phyloP scores from a whole-genome alignment of 2,113 vertebrate genomes.

The Harpagus bidentatus region DNA sequence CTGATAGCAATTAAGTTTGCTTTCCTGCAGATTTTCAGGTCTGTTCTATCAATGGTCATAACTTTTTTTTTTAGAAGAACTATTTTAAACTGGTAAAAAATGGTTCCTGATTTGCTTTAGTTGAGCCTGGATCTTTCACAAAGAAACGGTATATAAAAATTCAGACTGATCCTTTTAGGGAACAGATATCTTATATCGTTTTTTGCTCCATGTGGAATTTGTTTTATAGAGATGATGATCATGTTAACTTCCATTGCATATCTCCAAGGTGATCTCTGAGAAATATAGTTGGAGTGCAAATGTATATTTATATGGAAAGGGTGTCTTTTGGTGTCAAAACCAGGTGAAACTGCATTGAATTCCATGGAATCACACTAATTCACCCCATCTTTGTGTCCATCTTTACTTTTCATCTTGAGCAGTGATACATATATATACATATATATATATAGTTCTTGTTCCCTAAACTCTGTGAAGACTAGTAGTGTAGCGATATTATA shows the following conservation, averaged over 20 bases:
- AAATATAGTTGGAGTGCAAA: conserved; percentile 7
- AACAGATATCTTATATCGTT: not conserved
- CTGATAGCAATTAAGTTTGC: not conserved
- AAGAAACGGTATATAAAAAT: not conserved
- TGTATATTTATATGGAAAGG: not conserved
- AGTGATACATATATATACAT: not conserved
- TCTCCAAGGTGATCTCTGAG: conserved; percentile 34
- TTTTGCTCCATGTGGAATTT: conserved; percentile 15
- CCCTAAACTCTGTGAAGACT: not conserved
- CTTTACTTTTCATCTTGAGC: not conserved
- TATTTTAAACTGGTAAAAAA: not conserved
- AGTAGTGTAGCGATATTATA: not conserved
- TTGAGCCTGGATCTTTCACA: not conserved
- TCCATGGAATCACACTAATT: not conserved
- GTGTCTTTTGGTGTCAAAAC: not conserved
- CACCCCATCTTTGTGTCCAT: not conserved
- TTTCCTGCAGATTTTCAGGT: not conserved
- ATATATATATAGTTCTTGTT: not conserved
- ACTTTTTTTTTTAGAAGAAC: not conserved
- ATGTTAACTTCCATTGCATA: conserved; percentile 1
- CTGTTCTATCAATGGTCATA: not conserved
- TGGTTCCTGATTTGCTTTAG: not conserved
- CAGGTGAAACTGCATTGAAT: not conserved
- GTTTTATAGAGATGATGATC: not conserved
- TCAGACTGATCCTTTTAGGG: not conserved